A percentile compares a stretch with the other conserved stretches of the same genome.
These are phyloP conservation scores for Pomatostomus ruficeps DNA, from an alignment of 2,113 vertebrate species.

Conservation along the genomic window DNA sequence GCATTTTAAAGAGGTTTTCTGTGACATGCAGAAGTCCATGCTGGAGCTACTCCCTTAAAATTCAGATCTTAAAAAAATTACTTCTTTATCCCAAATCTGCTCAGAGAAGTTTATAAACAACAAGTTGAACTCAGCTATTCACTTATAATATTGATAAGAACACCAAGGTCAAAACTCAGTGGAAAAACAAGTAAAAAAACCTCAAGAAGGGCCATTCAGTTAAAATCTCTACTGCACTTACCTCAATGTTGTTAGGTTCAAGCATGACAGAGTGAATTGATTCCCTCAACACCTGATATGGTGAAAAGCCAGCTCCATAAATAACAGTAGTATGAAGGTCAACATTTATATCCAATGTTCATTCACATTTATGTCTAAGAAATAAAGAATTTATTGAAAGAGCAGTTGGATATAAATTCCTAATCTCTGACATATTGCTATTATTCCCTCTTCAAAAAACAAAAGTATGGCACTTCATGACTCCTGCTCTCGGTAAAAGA, in stretches of 20 bases:
- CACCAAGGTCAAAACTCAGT: background rate
- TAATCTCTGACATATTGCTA: background rate
- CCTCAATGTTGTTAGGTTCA: background rate
- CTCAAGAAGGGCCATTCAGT: background rate
- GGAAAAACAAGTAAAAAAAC: background rate
- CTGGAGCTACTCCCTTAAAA: background rate
- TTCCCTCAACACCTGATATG: background rate
- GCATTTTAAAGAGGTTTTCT: background rate
- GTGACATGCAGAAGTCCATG: background rate
- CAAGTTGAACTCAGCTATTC: background rate
- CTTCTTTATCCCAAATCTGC: background rate
- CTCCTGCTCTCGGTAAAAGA: background rate
- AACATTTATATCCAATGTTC: conserved; percentile 25
- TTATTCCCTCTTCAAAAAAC: background rate
- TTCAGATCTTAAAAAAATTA: background rate
- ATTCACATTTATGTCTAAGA: background rate
- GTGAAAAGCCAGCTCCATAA: conserved; percentile 24
- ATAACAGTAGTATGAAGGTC: conserved; percentile 2
- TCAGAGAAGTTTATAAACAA: background rate
- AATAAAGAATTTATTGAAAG: conserved; percentile 21
- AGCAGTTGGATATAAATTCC: background rate
- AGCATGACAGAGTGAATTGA: conserved; percentile 9
- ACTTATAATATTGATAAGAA: background rate
- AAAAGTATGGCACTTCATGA: background rate
- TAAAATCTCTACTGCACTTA: background rate